phyloP scores from a whole-genome alignment of 2,797 vertebrate species.

The Eidolon dupreanum region DNA sequence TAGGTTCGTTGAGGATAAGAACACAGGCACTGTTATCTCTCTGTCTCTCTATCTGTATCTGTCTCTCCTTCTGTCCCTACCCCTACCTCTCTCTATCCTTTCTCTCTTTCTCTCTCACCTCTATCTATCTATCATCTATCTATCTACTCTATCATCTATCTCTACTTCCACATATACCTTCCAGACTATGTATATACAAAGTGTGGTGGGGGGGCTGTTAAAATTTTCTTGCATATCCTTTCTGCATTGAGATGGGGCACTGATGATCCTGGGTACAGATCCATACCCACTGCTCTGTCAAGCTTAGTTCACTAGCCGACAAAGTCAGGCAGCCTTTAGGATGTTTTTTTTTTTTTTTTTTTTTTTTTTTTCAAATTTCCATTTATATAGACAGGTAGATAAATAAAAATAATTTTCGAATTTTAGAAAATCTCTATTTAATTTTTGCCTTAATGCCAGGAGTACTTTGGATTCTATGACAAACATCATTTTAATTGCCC shows the following conservation, averaged over 20 bases:
- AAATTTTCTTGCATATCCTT: background rate
- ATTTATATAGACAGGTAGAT: background rate
- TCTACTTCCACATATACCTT: background rate
- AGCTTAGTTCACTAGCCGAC: background rate
- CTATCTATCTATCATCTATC: background rate
- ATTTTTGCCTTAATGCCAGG: background rate
- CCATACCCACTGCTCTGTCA: background rate
- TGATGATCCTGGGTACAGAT: background rate
- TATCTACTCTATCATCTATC: background rate
- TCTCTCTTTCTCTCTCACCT: no score
- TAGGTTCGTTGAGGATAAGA: background rate
- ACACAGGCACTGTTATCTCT: background rate
- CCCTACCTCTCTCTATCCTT: no score
- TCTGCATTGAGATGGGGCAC: background rate
- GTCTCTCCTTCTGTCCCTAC: background rate
- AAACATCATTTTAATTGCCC: background rate
- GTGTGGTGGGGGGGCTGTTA: background rate
- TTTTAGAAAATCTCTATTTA: slow-evolving; percentile 6
- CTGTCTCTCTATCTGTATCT: background rate
- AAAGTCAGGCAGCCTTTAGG: background rate
- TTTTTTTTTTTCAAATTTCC: background rate
- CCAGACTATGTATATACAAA: background rate
- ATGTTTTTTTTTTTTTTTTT: background rate
- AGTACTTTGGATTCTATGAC: background rate
- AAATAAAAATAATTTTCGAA: background rate